These are phyloP conservation scores for Chloroceryle amazona DNA, from an alignment of 2,797 vertebrate genomes.

Conservation along the genomic window DNA sequence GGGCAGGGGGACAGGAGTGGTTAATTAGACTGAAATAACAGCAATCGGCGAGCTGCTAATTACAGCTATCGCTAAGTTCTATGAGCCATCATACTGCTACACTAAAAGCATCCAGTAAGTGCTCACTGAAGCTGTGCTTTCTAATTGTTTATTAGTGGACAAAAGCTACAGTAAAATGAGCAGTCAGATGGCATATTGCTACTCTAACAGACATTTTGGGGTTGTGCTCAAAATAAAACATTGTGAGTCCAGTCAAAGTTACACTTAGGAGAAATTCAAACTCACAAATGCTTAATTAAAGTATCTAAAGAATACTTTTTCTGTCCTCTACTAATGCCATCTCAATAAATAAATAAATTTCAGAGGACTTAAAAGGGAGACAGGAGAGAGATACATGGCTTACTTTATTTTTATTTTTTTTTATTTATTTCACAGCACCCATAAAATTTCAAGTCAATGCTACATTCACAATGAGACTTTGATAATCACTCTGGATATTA, in stretches of 20 bases:
- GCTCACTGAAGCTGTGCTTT: not conserved
- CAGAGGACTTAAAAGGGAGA: not conserved
- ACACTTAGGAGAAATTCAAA: not conserved
- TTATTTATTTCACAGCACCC: not conserved
- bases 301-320: not conserved
- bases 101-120: not conserved
- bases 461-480: not conserved
- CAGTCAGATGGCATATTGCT: not conserved
- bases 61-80: not conserved
- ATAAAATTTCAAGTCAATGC: not conserved
- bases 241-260: not conserved
- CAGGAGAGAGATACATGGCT: not conserved
- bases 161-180: not conserved
- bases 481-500: not conserved
- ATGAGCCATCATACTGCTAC: not conserved
- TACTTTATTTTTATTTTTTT: not conserved
- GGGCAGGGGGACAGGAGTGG: not conserved
- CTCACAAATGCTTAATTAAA: not conserved
- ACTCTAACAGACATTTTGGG: not conserved
- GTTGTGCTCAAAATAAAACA: not conserved
- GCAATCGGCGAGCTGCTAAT: not conserved
- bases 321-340: not conserved
- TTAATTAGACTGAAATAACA: not conserved
- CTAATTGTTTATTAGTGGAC: not conserved
- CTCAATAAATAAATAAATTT: not conserved